Evolutionary conservation across 2,797 vertebrate genomes (phyloP), one percentile per base, ranked within the genome.

Genomic region (Gymnothorax reevesii): DNA sequence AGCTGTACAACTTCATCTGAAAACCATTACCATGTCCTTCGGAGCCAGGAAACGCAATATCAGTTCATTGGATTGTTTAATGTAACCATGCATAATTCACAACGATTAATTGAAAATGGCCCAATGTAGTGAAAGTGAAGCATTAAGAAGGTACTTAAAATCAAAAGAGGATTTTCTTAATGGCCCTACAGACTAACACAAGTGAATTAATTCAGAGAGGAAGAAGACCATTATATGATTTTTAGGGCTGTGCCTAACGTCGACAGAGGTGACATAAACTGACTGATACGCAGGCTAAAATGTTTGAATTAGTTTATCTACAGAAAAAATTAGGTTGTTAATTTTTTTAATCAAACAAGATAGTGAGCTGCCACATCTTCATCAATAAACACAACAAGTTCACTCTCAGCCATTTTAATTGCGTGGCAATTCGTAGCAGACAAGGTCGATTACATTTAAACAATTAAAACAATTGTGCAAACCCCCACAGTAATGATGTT

Each of bases 41-140:
- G 13, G 91, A 93, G 93, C 92, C 92, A 92, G 90, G 93, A 92
- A 42, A 93, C 92, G 95, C 92, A 90, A 94, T 95, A 95, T 95
- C 92, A 94, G 93, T 94, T 94, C 94, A 96, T 93, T 95, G 94
- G 89, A 95, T 95, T 95, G 93, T 95, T 95, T 95, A 95, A 95
- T 96, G 94, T 94, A 95, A 95, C 93, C 92, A 94, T 95, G 94
- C 92, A 96, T 95, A 94, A 96, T 95, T 93, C 91, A 95, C 89
- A 89, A 91, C 93, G 91, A 95, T 95, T 96, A 95, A 95, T 95
- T 95, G 93, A 92, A 95, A 96, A 94, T 93, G 92, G 93, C 93
- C 92, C 90, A 90, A 92, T 88, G 88, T 92, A 92, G 91, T 91
- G 92, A 89, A 89, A 91, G 90, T 87, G 27, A 89, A 93, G 93